Base-by-base conservation (phyloP, 2,113 vertebrate species). In the Lepidothrix coronata region DNA sequence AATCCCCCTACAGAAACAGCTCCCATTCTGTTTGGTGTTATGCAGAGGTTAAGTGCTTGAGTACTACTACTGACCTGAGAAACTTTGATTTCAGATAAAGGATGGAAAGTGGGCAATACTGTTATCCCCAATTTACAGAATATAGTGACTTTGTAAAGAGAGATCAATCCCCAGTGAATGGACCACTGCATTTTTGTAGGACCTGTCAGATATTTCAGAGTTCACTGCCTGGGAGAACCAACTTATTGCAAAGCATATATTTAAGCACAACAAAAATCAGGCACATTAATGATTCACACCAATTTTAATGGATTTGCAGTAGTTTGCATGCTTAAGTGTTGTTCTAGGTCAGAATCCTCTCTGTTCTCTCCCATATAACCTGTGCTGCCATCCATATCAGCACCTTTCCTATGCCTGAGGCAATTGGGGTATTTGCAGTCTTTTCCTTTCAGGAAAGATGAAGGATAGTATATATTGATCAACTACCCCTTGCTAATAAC, bases 401-500 rank as follows among this genome's bases (percentile, higher is more conserved):
- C 20, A 65, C 11, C 1, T 2, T 51, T 43, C 19, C 9, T 59
- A 9, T 54, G 3, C 12, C 55, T 57, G 44, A 25, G 24, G 30
- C 11, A 58, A 14, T 16, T 12, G 11, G n/a, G 23, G 7, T 48
- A 16, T 41, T 39, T 46, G 12, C 10, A 81, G 41, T n/a, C 30
- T 27, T 43, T 66, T 18, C 18, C 8, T 65, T 49, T 49, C 18
- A n/a, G 30, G 23, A 72, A 67, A 27, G 23, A 58, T 20, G 24
- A 62, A 80, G 13, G 9, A 43, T 30, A 9, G 12, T 16, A 25
- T 37, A 28, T 31, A 20, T 5, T 51, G 22, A 22, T 46, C 30
- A 81, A 30, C 1, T 31, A 21, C 3, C 2, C 5, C 12, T 71
- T 61, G 25, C 7, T 55, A 71, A n/a, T 7, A 46, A 27, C 0